Base-by-base conservation (phyloP, 2,113 vertebrate species). In the Thryonomys swinderianus region DNA sequence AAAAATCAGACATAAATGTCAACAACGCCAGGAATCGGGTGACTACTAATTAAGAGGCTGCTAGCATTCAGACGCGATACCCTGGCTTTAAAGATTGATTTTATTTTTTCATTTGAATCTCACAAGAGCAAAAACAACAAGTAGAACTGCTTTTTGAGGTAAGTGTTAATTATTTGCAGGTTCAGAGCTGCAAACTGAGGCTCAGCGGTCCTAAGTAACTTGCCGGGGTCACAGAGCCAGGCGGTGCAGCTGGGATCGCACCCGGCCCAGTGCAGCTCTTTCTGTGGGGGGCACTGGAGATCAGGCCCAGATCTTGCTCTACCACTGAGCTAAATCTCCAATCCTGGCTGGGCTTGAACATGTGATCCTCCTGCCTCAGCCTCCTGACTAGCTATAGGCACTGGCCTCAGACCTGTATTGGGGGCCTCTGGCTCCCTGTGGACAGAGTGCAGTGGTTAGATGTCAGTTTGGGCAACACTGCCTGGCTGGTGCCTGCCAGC, bases 1-100 rank as follows among this genome's bases (percentile, higher is more conserved):
- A 69, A 91, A 89, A 86, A 94, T 94, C 96, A 55, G 93, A 95
- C 92, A 93, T 84, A 91, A 95, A 88, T 85, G 92, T 85, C 96
- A 93, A 64, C 59, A 62, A 32, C 2, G 18, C 92, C 84, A 71
- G 84, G 90, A 67, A 81, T 95, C 81, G 93, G 30, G 87, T 45
- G 95, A 87, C 80, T 90, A 95, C 92, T 91, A 88, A 97, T 91
- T 92, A 96, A 88, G 90, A 95, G 81, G 30, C 90, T 91, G 21
- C n/a, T 37, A 2, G 45, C 4, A 6, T 5, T 53, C 57, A 91
- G 7, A n/a, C 66, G 64, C 57, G 42, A 45, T 32, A 34, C 61
- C 67, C 40, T 66, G 42, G 69, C 89, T 96, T 87, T 76, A 80
- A 71, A 53, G 79, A 87, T 12, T 16, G 62, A 42, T n/a, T 79